These are phyloP conservation scores for Plutella xylostella DNA, from an alignment of 2,888 invertebrate species.

Conservation along the genomic window DNA sequence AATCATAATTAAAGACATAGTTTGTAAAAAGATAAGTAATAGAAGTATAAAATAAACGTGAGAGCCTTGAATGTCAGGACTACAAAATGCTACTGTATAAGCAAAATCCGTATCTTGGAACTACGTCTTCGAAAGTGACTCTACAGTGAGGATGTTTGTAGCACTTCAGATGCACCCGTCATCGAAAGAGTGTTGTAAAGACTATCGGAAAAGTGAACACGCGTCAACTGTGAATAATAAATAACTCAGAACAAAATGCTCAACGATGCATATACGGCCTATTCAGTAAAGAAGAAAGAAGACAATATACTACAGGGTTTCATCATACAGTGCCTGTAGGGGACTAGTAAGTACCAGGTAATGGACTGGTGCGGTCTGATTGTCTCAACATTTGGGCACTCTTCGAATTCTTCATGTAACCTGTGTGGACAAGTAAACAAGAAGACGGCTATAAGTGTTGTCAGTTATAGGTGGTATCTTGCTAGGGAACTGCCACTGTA, in stretches of 20 bases:
- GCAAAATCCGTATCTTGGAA: background rate
- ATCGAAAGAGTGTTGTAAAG: constrained; percentile 3
- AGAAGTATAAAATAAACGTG: constrained; percentile 12
- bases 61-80: background rate
- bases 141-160: background rate
- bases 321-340: constrained; percentile 4
- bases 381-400: constrained; percentile 76
- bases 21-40: constrained; percentile 20
- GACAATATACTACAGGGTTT: background rate
- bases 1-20: constrained; percentile 18
- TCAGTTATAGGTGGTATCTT: background rate
- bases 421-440: constrained; percentile 67
- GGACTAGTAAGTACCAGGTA: constrained; percentile 64
- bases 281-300: constrained; percentile 34
- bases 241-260: constrained; percentile 25
- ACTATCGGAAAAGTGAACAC: constrained; percentile 1
- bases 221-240: constrained; percentile 1
- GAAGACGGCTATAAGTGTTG: constrained; percentile 41
- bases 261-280: constrained; percentile 40
- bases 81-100: background rate
- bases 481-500: background rate
- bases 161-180: background rate
- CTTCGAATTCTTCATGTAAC: constrained; percentile 75
- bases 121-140: background rate
- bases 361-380: constrained; percentile 73